A percentile compares a stretch with the other conserved stretches of the same genome.
Conservation (phyloP, 2,888 invertebrate species). For the Neoitamus cyanurus region DNA sequence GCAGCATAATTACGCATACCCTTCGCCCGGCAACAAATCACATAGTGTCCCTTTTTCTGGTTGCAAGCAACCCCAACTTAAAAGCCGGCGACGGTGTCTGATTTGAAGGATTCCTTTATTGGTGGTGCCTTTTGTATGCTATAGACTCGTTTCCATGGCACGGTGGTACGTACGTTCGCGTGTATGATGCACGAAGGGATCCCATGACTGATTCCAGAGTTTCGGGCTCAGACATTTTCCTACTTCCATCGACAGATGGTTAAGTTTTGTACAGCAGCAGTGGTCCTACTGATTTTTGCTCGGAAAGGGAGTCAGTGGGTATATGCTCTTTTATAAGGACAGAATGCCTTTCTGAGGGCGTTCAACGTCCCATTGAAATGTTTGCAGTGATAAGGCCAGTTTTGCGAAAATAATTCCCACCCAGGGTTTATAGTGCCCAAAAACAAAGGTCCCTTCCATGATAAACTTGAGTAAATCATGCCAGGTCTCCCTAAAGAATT, state of each 20-base stretch:
- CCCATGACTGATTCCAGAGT: not conserved
- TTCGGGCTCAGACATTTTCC: conserved; percentile 15
- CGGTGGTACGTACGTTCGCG: not conserved
- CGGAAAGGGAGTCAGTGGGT: not conserved
- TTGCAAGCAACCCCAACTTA: conserved; percentile 7
- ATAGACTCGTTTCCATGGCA: conserved; percentile 19
- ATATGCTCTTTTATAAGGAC: not conserved
- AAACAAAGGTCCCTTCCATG: not conserved
- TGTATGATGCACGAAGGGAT: conserved; percentile 5
- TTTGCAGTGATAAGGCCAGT: not conserved
- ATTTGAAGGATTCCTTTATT: conserved; percentile 42
- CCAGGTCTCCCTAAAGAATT: conserved; percentile 8
- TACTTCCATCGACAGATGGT: conserved; percentile 51
- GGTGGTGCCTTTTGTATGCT: conserved; percentile 20
- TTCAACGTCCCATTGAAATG: not conserved
- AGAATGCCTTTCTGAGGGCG: not conserved
- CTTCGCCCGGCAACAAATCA: conserved; percentile 42
- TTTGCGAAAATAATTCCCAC: not conserved
- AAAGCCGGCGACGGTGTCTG: conserved; percentile 14
- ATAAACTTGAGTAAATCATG: conserved; percentile 16
- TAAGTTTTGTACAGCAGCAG: not conserved
- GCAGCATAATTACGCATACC: conserved; percentile 50
- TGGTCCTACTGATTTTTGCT: not conserved
- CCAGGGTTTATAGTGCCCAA: not conserved
- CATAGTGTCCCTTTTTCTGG: conserved; percentile 9